Base-by-base conservation (phyloP, 53 echinoderm and acorn worm genomes). In the Mesocentrotus franciscanus region DNA sequence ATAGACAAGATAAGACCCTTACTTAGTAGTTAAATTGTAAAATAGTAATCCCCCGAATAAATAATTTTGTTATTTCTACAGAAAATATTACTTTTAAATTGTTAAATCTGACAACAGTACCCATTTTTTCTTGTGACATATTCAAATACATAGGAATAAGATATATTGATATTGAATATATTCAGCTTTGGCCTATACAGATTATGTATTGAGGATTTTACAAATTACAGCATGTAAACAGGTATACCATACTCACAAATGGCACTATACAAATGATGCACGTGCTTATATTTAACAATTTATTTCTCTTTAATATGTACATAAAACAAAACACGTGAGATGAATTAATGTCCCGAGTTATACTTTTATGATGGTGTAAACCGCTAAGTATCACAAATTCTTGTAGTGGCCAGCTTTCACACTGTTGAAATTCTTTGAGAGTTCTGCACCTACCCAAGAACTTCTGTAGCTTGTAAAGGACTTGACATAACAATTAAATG, bases 291-390 rank as follows among this genome's bases (percentile, higher is more conserved):
- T 11, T 16, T 15, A 39, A 66, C 22, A 42, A 49, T 42, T 84
- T 84, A 84, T 84, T 84, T 39, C 42, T 49, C 49, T 84, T 42
- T 84, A 42, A 84, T 49, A 84, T 84, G 84, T 84, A 84, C 84
- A 84, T 84, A 84, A 84, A 8, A 49, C 14, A 84, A 27, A 20
- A 84, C 0, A 49, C 84, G 20, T 49, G 9, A 18, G 0, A 49
- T 84, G 34, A 84, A 66, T 22, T 84, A 18, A 42, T 49, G 16
- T 66, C 66, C 30, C 0, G 13, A 32, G 30, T 30, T 74, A 74
- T 29, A 74, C 1, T 74, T 74, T 1, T 30, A 29, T 74, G 74
- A 29, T 74, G 74, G 27, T 9, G 17, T 74, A 27, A 74, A 74
- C 39, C 39, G 1, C 39, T 39, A 39, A 39, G 39, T 39, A 39